Percentiles rank a stretch among this genome's conserved stretches.
Evolutionary conservation across 2,797 vertebrate species (phyloP).

Genomic region (Menidia menidia): DNA sequence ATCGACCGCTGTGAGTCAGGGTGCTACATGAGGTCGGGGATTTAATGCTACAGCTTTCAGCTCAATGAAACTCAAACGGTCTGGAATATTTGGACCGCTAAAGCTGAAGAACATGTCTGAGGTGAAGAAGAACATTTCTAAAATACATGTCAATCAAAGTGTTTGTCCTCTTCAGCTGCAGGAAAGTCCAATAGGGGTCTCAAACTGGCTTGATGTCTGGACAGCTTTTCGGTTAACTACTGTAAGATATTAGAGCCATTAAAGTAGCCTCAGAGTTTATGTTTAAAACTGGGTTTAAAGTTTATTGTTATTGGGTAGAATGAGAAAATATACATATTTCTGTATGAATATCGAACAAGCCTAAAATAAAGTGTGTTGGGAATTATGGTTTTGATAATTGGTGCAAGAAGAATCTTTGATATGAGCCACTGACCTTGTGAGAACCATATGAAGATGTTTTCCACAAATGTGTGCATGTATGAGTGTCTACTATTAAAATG

Average conservation of each 20-base stretch:
- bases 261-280: neutral
- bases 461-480: neutral
- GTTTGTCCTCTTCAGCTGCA: neutral
- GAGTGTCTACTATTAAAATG: conserved; percentile 18
- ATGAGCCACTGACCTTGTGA: neutral
- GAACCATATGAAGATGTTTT: conserved; percentile 9
- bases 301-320: neutral
- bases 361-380: no score
- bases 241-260: neutral
- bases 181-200: neutral
- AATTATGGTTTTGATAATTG: neutral
- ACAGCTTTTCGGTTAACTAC: neutral
- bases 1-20: neutral
- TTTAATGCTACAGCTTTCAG: neutral
- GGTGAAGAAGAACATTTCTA: neutral
- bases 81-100: neutral
- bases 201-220: neutral
- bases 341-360: neutral
- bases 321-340: neutral
- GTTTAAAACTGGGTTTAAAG: neutral
- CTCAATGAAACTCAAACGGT: neutral
- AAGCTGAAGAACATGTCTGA: neutral
- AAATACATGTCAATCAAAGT: neutral
- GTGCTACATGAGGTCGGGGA: neutral
- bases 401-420: neutral